phyloP scores from a whole-genome alignment of 2,113 vertebrate species.

The Leucoraja erinaceus region DNA sequence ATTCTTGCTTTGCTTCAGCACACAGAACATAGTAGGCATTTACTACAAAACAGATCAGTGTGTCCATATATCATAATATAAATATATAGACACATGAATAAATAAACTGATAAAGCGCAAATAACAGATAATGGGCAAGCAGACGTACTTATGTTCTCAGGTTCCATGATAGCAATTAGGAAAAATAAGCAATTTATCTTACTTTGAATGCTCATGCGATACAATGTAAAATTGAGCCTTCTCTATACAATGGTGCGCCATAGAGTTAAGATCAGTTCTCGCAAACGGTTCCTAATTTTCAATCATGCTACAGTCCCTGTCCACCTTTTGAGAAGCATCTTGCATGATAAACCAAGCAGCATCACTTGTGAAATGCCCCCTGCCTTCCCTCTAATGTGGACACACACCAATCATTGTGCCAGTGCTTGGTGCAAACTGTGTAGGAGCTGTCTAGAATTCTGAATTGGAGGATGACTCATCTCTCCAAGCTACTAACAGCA shows the following conservation, averaged over 20 bases:
- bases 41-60: too few species aligned
- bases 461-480: slow-evolving; percentile 7
- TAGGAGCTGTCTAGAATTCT: slow-evolving; percentile 7
- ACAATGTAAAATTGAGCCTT: too few species aligned
- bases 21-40: too few species aligned
- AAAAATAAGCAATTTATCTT: too few species aligned
- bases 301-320: neutral
- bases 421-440: neutral
- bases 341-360: neutral
- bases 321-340: neutral
- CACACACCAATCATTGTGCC: neutral
- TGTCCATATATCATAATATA: too few species aligned
- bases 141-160: neutral
- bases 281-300: neutral
- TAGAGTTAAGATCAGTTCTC: neutral
- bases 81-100: too few species aligned
- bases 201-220: too few species aligned
- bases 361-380: neutral
- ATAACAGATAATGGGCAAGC: too few species aligned
- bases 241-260: neutral
- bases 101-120: too few species aligned
- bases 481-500: neutral
- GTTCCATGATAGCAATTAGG: neutral
- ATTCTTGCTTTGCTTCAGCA: too few species aligned
- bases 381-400: neutral